Evolutionary conservation across 2,888 invertebrate species (phyloP).

Genomic region (Aporophyla nigra): DNA sequence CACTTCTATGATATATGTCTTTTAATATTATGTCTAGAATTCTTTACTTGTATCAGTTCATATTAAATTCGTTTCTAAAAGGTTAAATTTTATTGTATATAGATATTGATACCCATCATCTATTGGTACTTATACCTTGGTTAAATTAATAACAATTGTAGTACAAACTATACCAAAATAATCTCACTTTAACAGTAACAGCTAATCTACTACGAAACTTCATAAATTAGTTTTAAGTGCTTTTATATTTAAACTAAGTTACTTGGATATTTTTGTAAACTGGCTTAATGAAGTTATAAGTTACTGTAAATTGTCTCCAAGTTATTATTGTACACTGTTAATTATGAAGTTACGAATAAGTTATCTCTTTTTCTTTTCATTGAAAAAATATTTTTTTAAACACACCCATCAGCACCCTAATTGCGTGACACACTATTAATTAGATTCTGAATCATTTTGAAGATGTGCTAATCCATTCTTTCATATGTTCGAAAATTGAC

Average conservation of each 20-base stretch:
- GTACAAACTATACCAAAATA: neutral
- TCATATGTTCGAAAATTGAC: too few relatives aligned
- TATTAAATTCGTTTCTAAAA: too few relatives aligned
- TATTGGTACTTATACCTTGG: neutral
- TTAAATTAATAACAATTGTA: neutral
- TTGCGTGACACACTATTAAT: too few relatives aligned
- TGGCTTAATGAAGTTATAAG: slow-evolving; percentile 6
- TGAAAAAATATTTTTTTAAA: neutral
- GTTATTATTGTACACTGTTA: neutral
- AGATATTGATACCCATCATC: neutral
- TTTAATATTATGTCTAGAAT: neutral
- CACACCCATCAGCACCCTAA: too few relatives aligned
- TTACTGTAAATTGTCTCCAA: neutral
- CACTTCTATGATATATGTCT: neutral
- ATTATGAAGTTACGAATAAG: neutral
- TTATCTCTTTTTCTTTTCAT: neutral
- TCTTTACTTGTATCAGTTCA: neutral
- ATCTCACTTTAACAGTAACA: neutral
- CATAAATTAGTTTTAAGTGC: neutral
- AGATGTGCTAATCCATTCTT: too few relatives aligned
- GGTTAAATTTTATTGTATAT: neutral
- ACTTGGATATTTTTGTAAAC: neutral
- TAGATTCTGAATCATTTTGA: too few relatives aligned
- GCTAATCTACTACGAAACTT: neutral
- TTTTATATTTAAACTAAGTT: neutral